These are phyloP conservation scores for Agonum fuliginosum DNA, from an alignment of 2,888 invertebrate genomes.

Conservation along the genomic window DNA sequence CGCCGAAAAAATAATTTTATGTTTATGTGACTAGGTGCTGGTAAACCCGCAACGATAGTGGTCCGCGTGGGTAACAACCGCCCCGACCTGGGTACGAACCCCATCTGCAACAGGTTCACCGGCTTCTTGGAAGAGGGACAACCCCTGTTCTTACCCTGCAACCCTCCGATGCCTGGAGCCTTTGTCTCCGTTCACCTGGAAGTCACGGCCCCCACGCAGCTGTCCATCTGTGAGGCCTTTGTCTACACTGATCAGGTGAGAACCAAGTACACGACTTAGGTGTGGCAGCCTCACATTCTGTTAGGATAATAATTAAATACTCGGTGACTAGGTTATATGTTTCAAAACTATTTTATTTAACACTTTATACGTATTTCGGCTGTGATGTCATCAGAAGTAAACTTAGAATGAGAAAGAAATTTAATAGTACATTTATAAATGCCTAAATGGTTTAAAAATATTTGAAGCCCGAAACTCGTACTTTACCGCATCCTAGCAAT, in stretches of 20 bases:
- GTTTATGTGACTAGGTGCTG: slow-evolving; percentile 75
- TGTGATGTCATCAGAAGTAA: too few species aligned
- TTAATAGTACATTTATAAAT: too few species aligned
- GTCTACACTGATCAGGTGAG: slow-evolving; percentile 90
- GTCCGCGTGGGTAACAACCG: slow-evolving; percentile 95
- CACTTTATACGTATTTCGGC: too few species aligned
- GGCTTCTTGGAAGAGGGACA: slow-evolving; percentile 92
- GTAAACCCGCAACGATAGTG: slow-evolving; percentile 88
- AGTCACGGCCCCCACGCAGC: slow-evolving; percentile 81
- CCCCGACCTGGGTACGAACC: slow-evolving; percentile 93
- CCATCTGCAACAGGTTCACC: slow-evolving; percentile 92
- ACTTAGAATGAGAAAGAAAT: too few species aligned
- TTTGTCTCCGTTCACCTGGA: slow-evolving; percentile 95
- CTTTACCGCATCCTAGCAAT: too few species aligned
- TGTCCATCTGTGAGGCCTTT: slow-evolving; percentile 94
- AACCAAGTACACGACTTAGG: not conserved
- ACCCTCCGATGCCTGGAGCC: slow-evolving; percentile 96
- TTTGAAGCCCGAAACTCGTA: too few species aligned
- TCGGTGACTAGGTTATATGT: too few species aligned
- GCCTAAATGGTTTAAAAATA: too few species aligned
- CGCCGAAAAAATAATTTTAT: not conserved
- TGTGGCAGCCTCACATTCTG: not conserved
- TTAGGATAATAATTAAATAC: too few species aligned
- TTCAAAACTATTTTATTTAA: too few species aligned
- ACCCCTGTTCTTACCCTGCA: slow-evolving; percentile 93